These are phyloP conservation scores for Crocidura indochinensis DNA, from an alignment of 2,797 vertebrate genomes.

Conservation along the genomic window DNA sequence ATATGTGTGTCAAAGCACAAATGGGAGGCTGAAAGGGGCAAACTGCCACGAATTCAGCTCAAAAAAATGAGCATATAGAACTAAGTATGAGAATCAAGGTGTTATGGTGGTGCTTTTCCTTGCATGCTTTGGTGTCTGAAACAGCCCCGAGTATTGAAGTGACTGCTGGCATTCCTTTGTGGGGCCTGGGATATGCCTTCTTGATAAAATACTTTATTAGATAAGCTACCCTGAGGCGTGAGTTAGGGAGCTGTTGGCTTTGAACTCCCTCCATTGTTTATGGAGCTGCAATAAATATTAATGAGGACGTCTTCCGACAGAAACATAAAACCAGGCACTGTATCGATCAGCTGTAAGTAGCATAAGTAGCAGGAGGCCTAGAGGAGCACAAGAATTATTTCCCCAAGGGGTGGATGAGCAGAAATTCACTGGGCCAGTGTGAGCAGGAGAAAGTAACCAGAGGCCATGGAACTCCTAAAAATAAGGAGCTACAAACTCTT, in stretches of 20 bases:
- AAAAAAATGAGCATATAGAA: not conserved
- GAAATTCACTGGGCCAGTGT: not conserved
- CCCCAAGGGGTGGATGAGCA: not conserved
- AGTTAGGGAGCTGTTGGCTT: not conserved
- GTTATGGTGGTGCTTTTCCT: not conserved
- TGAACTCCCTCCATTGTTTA: not conserved
- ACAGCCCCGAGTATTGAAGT: not conserved
- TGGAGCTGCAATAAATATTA: not conserved
- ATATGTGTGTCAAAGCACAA: not conserved
- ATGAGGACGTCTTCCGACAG: not conserved
- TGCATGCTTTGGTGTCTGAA: not conserved
- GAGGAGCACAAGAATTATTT: not conserved
- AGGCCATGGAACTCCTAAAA: not conserved
- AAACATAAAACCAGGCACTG: not conserved
- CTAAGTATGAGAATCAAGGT: not conserved
- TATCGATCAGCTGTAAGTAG: conserved; percentile 18
- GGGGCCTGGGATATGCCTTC: not conserved
- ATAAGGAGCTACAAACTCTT: no score
- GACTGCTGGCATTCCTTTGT: no score
- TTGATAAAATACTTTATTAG: not conserved
- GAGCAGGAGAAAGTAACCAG: not conserved
- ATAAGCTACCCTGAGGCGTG: not conserved
- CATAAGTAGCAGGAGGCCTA: not conserved
- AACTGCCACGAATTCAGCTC: not conserved
- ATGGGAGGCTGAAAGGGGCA: not conserved